Base-by-base conservation (phyloP, 1,140 invertebrate species). In the Batillaria attramentaria region DNA sequence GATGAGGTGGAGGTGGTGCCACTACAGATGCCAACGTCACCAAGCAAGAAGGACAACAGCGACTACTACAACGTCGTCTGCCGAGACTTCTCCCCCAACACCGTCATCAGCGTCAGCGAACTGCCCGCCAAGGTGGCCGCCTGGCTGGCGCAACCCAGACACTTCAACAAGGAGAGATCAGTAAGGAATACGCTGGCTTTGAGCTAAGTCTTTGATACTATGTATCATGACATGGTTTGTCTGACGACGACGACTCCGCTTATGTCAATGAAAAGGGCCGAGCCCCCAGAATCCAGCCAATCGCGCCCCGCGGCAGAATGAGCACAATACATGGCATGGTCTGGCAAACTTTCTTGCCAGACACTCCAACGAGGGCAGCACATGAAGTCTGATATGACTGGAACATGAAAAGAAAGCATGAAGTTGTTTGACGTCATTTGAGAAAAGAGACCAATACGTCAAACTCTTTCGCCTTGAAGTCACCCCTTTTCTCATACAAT, bases 121-220 rank as follows among this genome's bases (percentile, higher is more conserved):
- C 70, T 72, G 42, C 70, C 70, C 3, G 70, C 70, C 1, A 72
- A 33, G 42, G 42, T 72, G 43, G 70, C 43, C 0, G 13, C 46
- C 42, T 72, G 70, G 70, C 35, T 72, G 35, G 70, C 31, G 3
- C 33, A 72, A 28, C 70, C 70, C 28, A 3, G 70, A 8, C 70
- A 50, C 31, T 72, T 72, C 28, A 72, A 42, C 70, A 72, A 50
- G 42, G 70, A 72, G 70, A 43, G 70, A 13, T 24, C 41, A 28
- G 70, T 72, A 20, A 18, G 39, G 50, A 54, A 2, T 2, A 1
- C 18, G n/a, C 50, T n/a, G 50, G 50, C 18, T 20, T 20, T 2
- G 3, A 16, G 18, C n/a, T 20, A 16, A 54, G 3, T 16, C 18
- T 54, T 54, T 54, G 18, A 54, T 54, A 54, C 18, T 54, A 16